A percentile compares a stretch with the other conserved stretches of the same genome.
Conservation (phyloP, 2,888 invertebrate genomes). For the Ptychoptera albimana region DNA sequence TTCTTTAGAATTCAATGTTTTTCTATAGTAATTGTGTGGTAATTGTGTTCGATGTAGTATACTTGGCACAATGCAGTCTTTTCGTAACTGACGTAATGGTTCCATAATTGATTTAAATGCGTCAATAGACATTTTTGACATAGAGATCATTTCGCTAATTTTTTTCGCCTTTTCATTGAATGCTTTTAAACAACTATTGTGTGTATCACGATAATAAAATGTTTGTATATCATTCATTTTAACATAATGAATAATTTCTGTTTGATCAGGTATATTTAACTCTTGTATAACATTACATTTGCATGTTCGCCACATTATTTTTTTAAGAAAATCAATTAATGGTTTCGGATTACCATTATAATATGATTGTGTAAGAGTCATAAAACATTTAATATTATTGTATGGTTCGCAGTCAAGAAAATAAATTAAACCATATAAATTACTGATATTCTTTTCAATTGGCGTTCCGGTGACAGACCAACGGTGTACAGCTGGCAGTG, state of each 20-base stretch:
- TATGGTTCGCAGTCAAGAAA: conserved; percentile 28
- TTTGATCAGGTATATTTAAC: conserved; percentile 48
- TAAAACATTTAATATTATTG: conserved; percentile 8
- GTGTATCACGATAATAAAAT: conserved; percentile 51
- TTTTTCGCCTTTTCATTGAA: conserved; percentile 31
- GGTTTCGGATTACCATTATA: conserved; percentile 6
- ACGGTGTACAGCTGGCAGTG: conserved; percentile 37
- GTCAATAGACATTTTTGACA: background rate
- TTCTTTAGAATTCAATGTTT: conserved; percentile 43
- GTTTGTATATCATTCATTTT: conserved; percentile 56
- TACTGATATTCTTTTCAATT: conserved; percentile 39
- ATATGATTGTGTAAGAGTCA: conserved; percentile 10
- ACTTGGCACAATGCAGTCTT: conserved; percentile 56
- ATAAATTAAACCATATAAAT: conserved; percentile 26
- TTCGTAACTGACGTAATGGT: conserved; percentile 48
- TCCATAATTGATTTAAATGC: conserved; percentile 25
- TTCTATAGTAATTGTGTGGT: conserved; percentile 30
- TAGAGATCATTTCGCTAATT: conserved; percentile 19
- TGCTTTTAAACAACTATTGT: conserved; percentile 32
- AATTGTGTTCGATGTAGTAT: conserved; percentile 36
- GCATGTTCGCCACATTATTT: conserved; percentile 51
- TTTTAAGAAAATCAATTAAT: conserved; percentile 34
- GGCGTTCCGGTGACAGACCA: conserved; percentile 69
- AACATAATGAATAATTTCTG: conserved; percentile 38
- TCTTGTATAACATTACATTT: conserved; percentile 51